Percentiles rank a stretch among this genome's conserved stretches.
phyloP scores from a whole-genome alignment of 2,888 invertebrate genomes.

The Drosophila prostipennis region DNA sequence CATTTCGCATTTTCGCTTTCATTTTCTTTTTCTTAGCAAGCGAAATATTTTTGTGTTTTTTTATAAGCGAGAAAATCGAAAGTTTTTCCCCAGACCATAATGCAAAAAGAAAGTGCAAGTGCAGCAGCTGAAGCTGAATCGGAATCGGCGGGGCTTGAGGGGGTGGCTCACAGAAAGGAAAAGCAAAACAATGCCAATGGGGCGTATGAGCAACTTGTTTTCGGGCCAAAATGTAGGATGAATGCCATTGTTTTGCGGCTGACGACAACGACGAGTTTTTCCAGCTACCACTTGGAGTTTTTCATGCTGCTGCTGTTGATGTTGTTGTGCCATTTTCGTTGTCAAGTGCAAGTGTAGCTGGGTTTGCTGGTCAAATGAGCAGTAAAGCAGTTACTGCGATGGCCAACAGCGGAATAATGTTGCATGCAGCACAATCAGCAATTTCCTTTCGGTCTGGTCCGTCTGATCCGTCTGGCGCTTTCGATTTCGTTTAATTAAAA shows the following conservation, averaged over 20 bases:
- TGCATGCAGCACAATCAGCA: constrained; percentile 65
- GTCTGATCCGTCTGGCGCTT: constrained; percentile 50
- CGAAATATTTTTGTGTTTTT: constrained; percentile 57
- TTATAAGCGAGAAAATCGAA: constrained; percentile 82
- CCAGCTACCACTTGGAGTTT: constrained; percentile 36
- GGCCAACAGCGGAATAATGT: constrained; percentile 48
- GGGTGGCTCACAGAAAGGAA: constrained; percentile 62
- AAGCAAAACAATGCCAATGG: constrained; percentile 73
- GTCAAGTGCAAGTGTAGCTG: constrained; percentile 74
- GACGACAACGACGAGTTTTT: constrained; percentile 54
- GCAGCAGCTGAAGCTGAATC: constrained; percentile 73
- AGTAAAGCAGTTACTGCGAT: constrained; percentile 20
- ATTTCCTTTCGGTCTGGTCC: constrained; percentile 63
- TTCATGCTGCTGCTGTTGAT: constrained; percentile 24
- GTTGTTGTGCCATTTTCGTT: constrained; percentile 70
- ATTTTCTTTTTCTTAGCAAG: constrained; percentile 69
- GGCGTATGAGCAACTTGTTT: constrained; percentile 77
- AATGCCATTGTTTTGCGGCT: constrained; percentile 70
- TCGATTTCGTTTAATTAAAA: constrained; percentile 78
- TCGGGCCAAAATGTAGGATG: constrained; percentile 76
- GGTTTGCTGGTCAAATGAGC: constrained; percentile 63
- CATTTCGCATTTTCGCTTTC: constrained; percentile 71
- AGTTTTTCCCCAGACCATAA: constrained; percentile 83
- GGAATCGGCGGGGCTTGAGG: neutral
- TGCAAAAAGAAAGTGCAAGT: constrained; percentile 84